These are phyloP conservation scores for Drosophila parabipectinata DNA, from an alignment of 1,140 invertebrate species.

Conservation along the genomic window DNA sequence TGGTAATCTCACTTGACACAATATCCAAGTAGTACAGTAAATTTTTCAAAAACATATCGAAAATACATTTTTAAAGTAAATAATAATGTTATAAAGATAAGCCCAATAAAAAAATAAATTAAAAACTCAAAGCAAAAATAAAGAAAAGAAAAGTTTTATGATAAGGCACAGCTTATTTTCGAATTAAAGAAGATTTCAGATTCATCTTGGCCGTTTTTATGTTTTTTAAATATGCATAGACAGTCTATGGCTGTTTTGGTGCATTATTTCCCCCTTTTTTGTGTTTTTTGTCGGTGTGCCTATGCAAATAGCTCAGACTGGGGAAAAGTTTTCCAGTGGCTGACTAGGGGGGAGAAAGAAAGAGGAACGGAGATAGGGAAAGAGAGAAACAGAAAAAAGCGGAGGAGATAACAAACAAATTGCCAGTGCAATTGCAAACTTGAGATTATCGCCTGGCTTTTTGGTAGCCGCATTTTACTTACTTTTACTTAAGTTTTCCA, in stretches of 20 bases:
- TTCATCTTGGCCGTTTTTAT: neutral
- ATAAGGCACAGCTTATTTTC: too few relatives aligned
- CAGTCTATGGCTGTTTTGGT: too few relatives aligned
- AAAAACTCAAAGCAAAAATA: too few relatives aligned
- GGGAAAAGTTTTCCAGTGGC: conserved; percentile 31
- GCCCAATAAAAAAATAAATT: too few relatives aligned
- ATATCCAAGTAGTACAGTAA: too few relatives aligned
- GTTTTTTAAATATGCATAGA: neutral
- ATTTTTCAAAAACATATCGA: too few relatives aligned
- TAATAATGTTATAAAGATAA: too few relatives aligned
- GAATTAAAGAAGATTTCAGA: too few relatives aligned
- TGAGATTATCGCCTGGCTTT: conserved; percentile 60
- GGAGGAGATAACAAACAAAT: conserved; percentile 74
- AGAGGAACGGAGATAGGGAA: conserved; percentile 14
- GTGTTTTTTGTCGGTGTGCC: conserved; percentile 5
- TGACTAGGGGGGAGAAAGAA: neutral
- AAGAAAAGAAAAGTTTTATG: too few relatives aligned
- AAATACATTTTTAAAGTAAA: too few relatives aligned
- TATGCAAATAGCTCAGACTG: conserved; percentile 46
- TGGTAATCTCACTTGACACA: too few relatives aligned
- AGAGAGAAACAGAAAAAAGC: conserved; percentile 31
- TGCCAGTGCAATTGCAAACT: conserved; percentile 69
- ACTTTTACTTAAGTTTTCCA: conserved; percentile 21
- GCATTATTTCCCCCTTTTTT: neutral
- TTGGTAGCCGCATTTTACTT: conserved; percentile 12